These are phyloP conservation scores for Lucilia sericata DNA, from an alignment of 1,140 invertebrate genomes.

Conservation along the genomic window DNA sequence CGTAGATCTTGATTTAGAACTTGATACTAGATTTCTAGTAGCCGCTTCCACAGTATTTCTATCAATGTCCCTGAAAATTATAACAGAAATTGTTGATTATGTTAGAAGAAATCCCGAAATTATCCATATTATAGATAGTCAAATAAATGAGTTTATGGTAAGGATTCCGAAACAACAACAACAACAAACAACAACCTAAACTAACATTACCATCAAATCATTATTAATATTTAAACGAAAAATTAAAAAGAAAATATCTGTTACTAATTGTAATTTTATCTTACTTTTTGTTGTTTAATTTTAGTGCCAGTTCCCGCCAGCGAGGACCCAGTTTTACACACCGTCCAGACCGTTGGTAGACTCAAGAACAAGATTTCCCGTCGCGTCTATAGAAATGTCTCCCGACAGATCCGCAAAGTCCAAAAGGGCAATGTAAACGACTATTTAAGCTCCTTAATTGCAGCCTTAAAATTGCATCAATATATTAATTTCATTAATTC, in stretches of 20 bases:
- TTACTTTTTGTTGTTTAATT: constrained; percentile 50
- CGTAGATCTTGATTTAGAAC: constrained; percentile 56
- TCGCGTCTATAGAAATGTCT: constrained; percentile 75
- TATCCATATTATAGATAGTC: constrained; percentile 64
- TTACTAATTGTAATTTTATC: neutral
- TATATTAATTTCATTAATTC: constrained; percentile 70
- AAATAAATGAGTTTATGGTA: constrained; percentile 67
- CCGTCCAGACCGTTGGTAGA: constrained; percentile 77
- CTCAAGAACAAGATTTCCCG: constrained; percentile 78
- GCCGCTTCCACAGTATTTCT: constrained; percentile 66
- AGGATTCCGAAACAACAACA: constrained; percentile 51
- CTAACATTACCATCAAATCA: neutral
- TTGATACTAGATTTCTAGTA: constrained; percentile 66
- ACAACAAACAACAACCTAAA: neutral
- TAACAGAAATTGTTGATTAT: constrained; percentile 66
- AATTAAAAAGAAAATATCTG: neutral
- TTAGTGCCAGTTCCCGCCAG: constrained; percentile 72
- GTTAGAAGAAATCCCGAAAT: constrained; percentile 66
- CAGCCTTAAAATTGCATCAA: constrained; percentile 74
- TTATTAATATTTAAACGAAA: neutral
- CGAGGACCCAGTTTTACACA: constrained; percentile 76
- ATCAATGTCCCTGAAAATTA: constrained; percentile 66
- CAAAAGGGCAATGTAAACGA: constrained; percentile 73
- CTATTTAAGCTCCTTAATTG: constrained; percentile 73
- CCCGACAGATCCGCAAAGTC: constrained; percentile 72